Base-by-base conservation (phyloP, 2,888 invertebrate species). In the Pyrocoelia pectoralis region DNA sequence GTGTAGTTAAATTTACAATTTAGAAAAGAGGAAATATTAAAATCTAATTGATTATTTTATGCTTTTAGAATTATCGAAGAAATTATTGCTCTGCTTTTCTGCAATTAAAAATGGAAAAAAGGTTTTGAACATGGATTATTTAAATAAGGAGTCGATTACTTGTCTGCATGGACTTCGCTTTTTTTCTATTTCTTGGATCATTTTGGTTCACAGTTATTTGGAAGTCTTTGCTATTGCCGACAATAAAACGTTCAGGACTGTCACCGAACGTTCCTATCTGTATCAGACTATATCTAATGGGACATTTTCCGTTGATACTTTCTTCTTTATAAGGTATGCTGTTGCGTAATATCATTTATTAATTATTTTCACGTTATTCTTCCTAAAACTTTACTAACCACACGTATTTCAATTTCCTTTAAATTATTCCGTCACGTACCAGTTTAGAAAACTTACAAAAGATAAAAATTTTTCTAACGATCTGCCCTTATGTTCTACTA, bases 261-360 rank as follows among this genome's bases (percentile, higher is more conserved):
- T 92, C 67, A 90, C 89, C 0, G 93, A 93, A 79, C 85, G 91
- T 58, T 88, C 89, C 72, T 89, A 91, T 78, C 84, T 89, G 81
- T 94, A 92, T 80, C 93, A 94, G 79, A 89, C 92, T 0, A 89
- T 94, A 61, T 91, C 92, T 61, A 94, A 94, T 79, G 94, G 93
- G 0, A 91, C 92, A 4, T 93, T 91, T 77, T 92, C 93, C 50
- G 94, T 94, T 43, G 94, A 94, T 75, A 92, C 92, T 3, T 94
- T 94, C 82, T 94, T 93, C 83, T 93, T 92, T 73, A 92, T 94
- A 70, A 92, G 93, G 90, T 93, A 73, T 68, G 41, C 15, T n/a
- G 13, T 8, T 33, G 29, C 13, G 14, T 51, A 24, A 24, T 51
- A 24, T 51, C 29, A 9, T 29, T 5, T 29, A 9, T 29, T 5